Base-by-base conservation (phyloP, 2,888 invertebrate genomes). In the Cheilosia pagana region DNA sequence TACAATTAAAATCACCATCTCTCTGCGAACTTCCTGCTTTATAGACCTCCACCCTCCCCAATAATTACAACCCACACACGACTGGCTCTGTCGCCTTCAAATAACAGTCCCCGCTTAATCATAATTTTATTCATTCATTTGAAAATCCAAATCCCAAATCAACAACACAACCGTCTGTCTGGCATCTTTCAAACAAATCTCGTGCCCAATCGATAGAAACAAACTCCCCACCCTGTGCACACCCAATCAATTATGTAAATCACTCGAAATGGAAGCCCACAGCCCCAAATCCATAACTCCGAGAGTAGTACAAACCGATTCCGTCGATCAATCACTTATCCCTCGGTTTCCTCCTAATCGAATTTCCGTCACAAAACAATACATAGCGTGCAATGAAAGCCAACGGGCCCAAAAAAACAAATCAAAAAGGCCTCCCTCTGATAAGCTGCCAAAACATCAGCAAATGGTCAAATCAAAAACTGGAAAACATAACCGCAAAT, bases 171-270 rank as follows among this genome's bases (percentile, higher is more conserved):
- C 52, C 52, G 25, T 53, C 43, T 62, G 60, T 19, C 68, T 59
- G 35, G 16, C 6, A n/a, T 19, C 7, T 5, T 62, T 53, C 62
- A 67, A 67, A 76, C 59, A 76, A 74, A 67, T 74, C 63, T 45
- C 63, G 4, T 28, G 19, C 48, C 3, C n/a, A 72, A 65, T 63
- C 57, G 50, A 43, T 31, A 21, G 14, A 39, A 71, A 53, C 60
- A 52, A 70, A 52, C 14, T 35, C 12, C 53, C 28, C 43, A 48
- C 12, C 21, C 59, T 31, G 25, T 16, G 12, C 57, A n/a, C n/a
- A n/a, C 5, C 63, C 74, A 83, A 83, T 83, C 74, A 83, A 74
- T 83, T 83, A 83, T 83, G 83, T 52, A 83, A 83, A 83, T 78
- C 74, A 70, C 57, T 45, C 48, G 68, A 41, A 78, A 65, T 45